Evolutionary conservation across 2,888 invertebrate genomes (phyloP), one percentile per base, ranked within the genome.

Genomic region (Xestia c-nigrum): DNA sequence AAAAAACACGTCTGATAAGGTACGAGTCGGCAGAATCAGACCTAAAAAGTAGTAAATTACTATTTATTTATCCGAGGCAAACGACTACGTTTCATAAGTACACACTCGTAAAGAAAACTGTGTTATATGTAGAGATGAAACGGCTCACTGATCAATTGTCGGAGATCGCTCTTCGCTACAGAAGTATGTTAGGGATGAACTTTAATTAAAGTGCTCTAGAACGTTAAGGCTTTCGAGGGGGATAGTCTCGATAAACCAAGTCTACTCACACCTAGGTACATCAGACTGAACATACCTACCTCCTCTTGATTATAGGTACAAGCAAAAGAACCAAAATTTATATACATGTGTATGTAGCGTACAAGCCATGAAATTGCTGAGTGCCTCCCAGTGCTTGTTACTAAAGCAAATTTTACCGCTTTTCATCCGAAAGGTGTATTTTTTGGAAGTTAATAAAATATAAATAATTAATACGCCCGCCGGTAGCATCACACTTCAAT

Each of bases 121-220:
- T 59, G 55, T 74, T 77, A 70, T 46, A 59, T 76, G 43, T 61
- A 52, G 43, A 76, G 65, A 69, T 74, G 61, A 78, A 74, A 64
- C 74, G 81, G 70, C 73, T 74, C 78, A 73, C 74, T 83, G 85
- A 85, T 87, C 85, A 81, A 83, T 88, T 57, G 74, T 63, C 57
- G 67, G 16, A 72, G 72, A 85, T 85, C 81, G 70, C 77, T 83
- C 85, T 80, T 80, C 55, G 71, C 72, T 73, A 55, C 63, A 72
- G 78, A 81, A 83, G 74, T 85, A 76, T 81, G 72, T 80, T 72
- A 78, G 72, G 70, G 73, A 71, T 88, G 67, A 78, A 78, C 73
- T 84, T 83, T 87, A 88, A 88, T 88, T 87, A 87, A 86, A 87
- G 83, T 78, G 77, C 55, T 74, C 75, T 78, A 69, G 71, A 80